Evolutionary conservation across 2,888 invertebrate species (phyloP), one percentile per base, ranked within the genome.

Genomic region (Ectemnius lituratus): DNA sequence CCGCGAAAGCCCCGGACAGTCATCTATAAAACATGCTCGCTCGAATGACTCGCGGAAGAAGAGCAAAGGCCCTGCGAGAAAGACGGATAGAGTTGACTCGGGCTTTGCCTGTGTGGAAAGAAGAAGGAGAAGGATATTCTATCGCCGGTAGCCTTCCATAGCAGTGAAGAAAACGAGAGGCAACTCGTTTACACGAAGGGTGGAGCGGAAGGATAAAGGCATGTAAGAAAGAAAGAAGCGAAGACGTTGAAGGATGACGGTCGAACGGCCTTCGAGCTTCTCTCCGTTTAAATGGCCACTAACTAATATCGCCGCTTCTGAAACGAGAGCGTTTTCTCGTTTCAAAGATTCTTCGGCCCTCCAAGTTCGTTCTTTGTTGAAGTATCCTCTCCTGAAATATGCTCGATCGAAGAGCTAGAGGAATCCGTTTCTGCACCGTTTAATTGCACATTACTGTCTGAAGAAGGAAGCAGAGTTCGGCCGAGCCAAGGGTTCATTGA

Each of bases 1-100:
- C 81, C 83, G 75, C 73, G 73, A 67, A 72, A 75, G 67, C 75
- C 73, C 80, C 73, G 70, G 80, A 81, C 83, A 81, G 70, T 70
- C 82, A 84, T 86, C 82, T 80, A 86, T 86, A 86, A 86, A 86
- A 86, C 82, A 86, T 84, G 77, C 62, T 56, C 62, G 70, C 70
- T 58, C 62, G 65, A 66, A 66, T 20, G 72, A 37, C 37, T 37
- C 37, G 37, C 37, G 37, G 37, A 37, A 73, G 56, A 52, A 16
- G n/a, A 52, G 37, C 62, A 57, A 66, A 62, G 46, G 20, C 62
- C 27, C 52, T 64, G 62, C 60, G 49, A 14, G n/a, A 27, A 62
- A 70, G 62, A 52, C 76, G 58, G 66, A 75, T 70, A 49, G 60
- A 66, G 8, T 52, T 62, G 63, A 62, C 14, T 64, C 62, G 65